A percentile compares a stretch with the other conserved stretches of the same genome.
These are phyloP conservation scores for Embidobia sp. DNA, from an alignment of 2,888 invertebrate genomes.

Conservation along the genomic window DNA sequence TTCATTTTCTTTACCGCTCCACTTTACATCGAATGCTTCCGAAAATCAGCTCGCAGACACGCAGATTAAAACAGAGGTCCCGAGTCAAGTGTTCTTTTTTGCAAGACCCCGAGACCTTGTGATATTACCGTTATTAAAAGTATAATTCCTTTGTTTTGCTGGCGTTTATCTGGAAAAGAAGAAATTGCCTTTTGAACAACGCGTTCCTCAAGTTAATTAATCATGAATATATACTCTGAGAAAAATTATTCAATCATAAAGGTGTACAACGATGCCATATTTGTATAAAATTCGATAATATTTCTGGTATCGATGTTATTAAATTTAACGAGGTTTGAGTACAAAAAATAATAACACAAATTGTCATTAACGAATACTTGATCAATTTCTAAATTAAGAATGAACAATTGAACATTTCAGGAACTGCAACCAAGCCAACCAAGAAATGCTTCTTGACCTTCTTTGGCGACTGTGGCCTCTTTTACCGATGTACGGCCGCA, in stretches of 20 bases:
- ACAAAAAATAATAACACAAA: too few relatives aligned
- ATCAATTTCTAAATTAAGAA: too few relatives aligned
- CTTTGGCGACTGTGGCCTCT: slow-evolving; percentile 96
- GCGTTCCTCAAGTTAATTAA: too few relatives aligned
- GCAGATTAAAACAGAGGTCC: slow-evolving; percentile 14
- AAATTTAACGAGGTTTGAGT: too few relatives aligned
- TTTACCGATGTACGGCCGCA: slow-evolving; percentile 93
- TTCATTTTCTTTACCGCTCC: slow-evolving; percentile 18
- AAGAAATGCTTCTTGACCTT: slow-evolving; percentile 90
- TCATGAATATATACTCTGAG: too few relatives aligned
- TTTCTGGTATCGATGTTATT: too few relatives aligned
- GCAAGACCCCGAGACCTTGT: background rate
- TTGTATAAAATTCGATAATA: too few relatives aligned
- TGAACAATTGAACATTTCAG: slow-evolving; percentile 80
- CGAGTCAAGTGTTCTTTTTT: slow-evolving; percentile 25
- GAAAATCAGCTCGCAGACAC: slow-evolving; percentile 33
- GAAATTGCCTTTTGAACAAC: too few relatives aligned
- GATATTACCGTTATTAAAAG: slow-evolving; percentile 21
- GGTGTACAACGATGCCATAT: too few relatives aligned
- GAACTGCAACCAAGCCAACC: slow-evolving; percentile 89
- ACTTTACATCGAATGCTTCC: slow-evolving; percentile 32
- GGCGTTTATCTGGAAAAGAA: too few relatives aligned
- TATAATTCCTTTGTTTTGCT: slow-evolving; percentile 1
- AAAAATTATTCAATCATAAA: too few relatives aligned
- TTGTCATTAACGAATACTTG: too few relatives aligned